phyloP scores from a whole-genome alignment of 2,888 invertebrate genomes.

The Melieria picta region DNA sequence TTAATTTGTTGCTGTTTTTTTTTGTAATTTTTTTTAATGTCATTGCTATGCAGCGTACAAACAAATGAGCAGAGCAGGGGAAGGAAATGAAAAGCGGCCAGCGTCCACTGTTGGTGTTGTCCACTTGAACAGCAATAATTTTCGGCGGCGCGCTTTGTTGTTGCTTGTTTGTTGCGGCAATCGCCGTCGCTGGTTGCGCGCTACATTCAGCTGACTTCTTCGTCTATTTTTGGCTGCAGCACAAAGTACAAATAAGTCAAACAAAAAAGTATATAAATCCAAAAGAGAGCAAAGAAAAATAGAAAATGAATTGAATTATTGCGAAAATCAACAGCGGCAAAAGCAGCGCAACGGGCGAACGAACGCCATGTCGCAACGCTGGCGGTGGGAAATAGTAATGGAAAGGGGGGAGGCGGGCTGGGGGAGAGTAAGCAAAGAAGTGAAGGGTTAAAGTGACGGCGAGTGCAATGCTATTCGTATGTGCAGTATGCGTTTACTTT shows the following conservation, averaged over 20 bases:
- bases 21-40: no score
- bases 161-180: slow-evolving; percentile 25
- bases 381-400: not conserved
- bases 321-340: slow-evolving; percentile 49
- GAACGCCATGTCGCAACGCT: not conserved
- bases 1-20: no score
- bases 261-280: slow-evolving; percentile 10
- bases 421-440: not conserved
- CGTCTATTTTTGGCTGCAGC: slow-evolving; percentile 24
- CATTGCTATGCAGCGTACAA: no score
- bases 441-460: slow-evolving; percentile 13
- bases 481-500: not conserved
- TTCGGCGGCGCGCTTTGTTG: slow-evolving; percentile 35
- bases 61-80: no score
- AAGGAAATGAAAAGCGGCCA: no score
- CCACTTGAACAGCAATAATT: slow-evolving; percentile 43
- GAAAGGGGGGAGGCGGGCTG: not conserved
- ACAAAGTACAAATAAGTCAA: not conserved
- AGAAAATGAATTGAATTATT: slow-evolving; percentile 63
- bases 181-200: slow-evolving; percentile 2
- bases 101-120: slow-evolving; percentile 6
- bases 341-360: slow-evolving; percentile 1
- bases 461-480: slow-evolving; percentile 24
- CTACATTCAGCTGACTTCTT: slow-evolving; percentile 15
- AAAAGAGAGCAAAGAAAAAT: slow-evolving; percentile 54